These are phyloP conservation scores for Novumbra hubbsi DNA, from an alignment of 2,797 vertebrate genomes.

Conservation along the genomic window DNA sequence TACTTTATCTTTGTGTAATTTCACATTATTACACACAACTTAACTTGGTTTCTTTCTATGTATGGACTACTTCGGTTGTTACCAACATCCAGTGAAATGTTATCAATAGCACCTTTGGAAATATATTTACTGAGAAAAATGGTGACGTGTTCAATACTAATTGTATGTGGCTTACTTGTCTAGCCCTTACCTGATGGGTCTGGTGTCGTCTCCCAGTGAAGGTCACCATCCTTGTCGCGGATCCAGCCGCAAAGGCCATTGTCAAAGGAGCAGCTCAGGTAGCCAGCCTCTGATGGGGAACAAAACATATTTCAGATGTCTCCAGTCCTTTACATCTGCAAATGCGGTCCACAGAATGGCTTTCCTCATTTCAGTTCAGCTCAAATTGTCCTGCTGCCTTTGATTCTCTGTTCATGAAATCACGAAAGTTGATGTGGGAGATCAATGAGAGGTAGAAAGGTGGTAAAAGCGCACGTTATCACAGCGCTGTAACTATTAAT, in stretches of 20 bases:
- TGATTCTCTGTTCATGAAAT: background rate
- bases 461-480: background rate
- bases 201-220: slow-evolving; percentile 88
- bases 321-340: background rate
- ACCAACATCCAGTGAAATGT: too few relatives aligned
- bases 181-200: slow-evolving; percentile 79
- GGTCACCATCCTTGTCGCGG: slow-evolving; percentile 82
- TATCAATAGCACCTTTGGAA: too few relatives aligned
- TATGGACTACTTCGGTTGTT: too few relatives aligned
- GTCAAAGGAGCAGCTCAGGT: slow-evolving; percentile 93
- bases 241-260: slow-evolving; percentile 93
- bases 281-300: slow-evolving; percentile 73
- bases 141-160: too few relatives aligned
- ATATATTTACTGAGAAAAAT: too few relatives aligned
- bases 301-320: slow-evolving; percentile 7
- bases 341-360: background rate
- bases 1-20: too few relatives aligned
- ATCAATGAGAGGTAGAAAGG: background rate
- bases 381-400: background rate
- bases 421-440: background rate
- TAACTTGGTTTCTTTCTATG: too few relatives aligned
- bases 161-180: background rate
- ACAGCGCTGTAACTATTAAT: background rate
- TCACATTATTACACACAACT: too few relatives aligned
- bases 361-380: background rate